A percentile compares a stretch with the other conserved stretches of the same genome.
These are phyloP conservation scores for Julus scandinavius DNA, from an alignment of 2,888 invertebrate genomes.

Conservation along the genomic window DNA sequence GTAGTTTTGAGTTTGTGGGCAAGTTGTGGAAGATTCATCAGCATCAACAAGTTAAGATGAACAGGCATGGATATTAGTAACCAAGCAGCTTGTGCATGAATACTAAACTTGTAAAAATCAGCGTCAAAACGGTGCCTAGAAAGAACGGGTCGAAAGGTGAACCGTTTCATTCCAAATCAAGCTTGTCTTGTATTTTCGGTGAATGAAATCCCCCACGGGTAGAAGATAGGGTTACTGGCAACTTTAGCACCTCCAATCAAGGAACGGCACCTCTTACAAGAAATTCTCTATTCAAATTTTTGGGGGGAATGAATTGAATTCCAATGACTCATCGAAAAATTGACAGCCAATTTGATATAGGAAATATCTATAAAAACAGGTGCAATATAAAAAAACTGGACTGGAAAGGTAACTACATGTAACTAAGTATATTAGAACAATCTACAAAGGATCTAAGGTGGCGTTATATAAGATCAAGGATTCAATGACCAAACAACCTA, in stretches of 20 bases:
- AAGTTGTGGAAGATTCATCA: background rate
- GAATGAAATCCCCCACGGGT: conserved; percentile 10
- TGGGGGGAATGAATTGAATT: background rate
- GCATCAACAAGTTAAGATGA: background rate
- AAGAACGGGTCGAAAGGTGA: conserved; percentile 27
- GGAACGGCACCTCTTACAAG: background rate
- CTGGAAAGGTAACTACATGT: background rate
- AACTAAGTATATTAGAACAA: background rate
- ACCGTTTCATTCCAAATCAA: conserved; percentile 27
- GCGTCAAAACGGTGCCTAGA: background rate
- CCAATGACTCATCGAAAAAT: conserved; percentile 20
- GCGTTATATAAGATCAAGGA: background rate
- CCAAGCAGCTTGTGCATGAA: background rate
- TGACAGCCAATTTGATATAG: background rate
- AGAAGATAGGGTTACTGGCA: conserved; percentile 21
- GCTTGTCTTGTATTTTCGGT: background rate
- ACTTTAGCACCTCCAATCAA: conserved; percentile 2
- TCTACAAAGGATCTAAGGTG: background rate
- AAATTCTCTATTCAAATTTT: background rate
- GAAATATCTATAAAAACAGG: background rate
- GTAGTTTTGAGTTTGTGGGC: background rate
- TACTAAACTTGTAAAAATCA: background rate
- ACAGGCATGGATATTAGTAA: background rate
- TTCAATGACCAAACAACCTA: background rate
- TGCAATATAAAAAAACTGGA: background rate